Evolutionary conservation across 2,113 vertebrate species (phyloP), one percentile per base, ranked within the genome.

Genomic region (Propithecus coquereli): DNA sequence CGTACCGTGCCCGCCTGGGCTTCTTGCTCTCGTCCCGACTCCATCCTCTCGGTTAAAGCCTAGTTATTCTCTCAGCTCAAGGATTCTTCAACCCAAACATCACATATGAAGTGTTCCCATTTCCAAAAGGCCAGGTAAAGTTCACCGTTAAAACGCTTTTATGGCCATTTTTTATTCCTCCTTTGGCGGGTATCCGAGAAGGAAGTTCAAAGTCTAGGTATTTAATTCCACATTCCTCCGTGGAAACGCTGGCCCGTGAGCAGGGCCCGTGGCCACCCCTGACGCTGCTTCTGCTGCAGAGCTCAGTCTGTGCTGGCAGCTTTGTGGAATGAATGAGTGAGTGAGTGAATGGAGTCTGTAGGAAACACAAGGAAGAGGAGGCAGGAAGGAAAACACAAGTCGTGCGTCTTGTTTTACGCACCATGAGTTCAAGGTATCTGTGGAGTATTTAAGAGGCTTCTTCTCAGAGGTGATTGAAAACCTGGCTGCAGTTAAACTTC

Each of bases 1-100:
- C 9, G 0, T 3, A 3, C 8, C 1, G 27, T 4, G 57, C 23
- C 45, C 4, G 8, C 23, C 23, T 0, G 0, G 81, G 18, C 54
- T 45, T 13, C 12, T 20, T 14, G 52, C 6, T 23, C 30, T 81
- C 45, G 32, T 10, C 9, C 13, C 14, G 40, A 5, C 22, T 61
- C 10, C 9, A 5, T 1, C 10, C 59, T 34, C 74, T 6, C 52
- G 20, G 23, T 3, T 50, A n/a, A 16, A 1, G 18, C 22, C 32
- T 12, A 45, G 37, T 32, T 47, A 40, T 23, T 27, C 47, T n/a
- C 61, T 30, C 90, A 77, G 7, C 30, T 27, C 12, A 14, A 12
- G 9, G 37, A 7, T 14, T 23, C 12, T 43, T 90, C 91, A 25
- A 2, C 17, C 9, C 70, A 37, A 22, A 9, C 4, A 2, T 13